Conservation (phyloP, 2,888 invertebrate genomes). For the Digitonthophagus gazella region DNA sequence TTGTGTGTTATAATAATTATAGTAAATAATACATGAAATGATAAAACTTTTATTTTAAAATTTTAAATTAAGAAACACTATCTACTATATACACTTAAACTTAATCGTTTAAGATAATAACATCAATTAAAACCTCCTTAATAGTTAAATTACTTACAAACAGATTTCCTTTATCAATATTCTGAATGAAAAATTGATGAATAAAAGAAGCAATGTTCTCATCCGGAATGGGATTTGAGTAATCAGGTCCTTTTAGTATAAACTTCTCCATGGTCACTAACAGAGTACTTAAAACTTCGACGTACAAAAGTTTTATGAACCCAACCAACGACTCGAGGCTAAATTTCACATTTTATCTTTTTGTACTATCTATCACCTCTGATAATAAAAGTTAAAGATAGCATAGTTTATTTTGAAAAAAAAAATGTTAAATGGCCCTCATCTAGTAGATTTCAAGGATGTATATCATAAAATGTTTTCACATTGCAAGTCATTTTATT, state of each 20-base stretch:
- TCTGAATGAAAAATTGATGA: background rate
- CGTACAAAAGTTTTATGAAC: background rate
- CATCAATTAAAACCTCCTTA: background rate
- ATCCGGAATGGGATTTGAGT: conserved; percentile 3
- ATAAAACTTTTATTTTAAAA: background rate
- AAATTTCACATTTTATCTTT: background rate
- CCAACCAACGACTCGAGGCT: background rate
- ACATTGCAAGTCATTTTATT: background rate
- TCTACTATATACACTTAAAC: background rate
- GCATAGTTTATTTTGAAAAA: background rate
- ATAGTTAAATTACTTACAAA: background rate
- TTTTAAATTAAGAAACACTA: background rate
- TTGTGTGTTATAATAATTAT: background rate
- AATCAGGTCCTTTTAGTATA: conserved; percentile 11
- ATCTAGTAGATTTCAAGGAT: background rate
- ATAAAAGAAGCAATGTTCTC: conserved; percentile 4
- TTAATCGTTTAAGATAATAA: background rate
- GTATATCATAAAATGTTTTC: background rate
- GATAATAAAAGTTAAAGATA: background rate
- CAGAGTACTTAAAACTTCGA: background rate
- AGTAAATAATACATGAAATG: background rate
- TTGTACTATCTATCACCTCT: background rate
- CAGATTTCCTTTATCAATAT: conserved; percentile 2
- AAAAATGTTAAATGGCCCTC: background rate
- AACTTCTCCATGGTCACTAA: conserved; percentile 5